Conservation (phyloP, 2,113 vertebrate genomes). For the Alouatta palliata region DNA sequence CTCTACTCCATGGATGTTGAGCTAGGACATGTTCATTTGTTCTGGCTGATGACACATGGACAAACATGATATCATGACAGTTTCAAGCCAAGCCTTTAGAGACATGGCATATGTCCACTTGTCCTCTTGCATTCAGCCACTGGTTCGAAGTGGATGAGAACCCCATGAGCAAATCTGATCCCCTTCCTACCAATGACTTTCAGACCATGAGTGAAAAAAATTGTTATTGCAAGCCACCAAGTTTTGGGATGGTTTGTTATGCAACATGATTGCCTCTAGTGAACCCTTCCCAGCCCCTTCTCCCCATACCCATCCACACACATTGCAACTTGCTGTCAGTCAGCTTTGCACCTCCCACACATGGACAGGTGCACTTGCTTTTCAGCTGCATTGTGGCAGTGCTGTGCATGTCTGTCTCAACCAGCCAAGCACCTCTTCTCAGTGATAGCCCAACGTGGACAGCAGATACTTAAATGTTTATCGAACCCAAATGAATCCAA, state of each 20-base stretch:
- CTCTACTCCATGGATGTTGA: not conserved
- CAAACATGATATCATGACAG: not conserved
- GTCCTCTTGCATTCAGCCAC: not conserved
- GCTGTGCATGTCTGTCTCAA: accelerated
- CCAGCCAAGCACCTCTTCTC: not conserved
- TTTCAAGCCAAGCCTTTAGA: not conserved
- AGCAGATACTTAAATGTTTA: not conserved
- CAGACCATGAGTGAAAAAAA: not conserved
- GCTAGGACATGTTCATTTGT: not conserved
- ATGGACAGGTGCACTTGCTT: no score
- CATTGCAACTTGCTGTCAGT: not conserved
- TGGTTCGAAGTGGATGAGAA: not conserved
- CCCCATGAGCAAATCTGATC: not conserved
- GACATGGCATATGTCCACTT: not conserved
- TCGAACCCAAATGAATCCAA: not conserved
- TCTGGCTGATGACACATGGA: not conserved
- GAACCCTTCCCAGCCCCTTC: not conserved
- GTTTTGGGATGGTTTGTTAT: not conserved
- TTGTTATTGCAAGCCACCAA: not conserved
- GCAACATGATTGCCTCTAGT: not conserved
- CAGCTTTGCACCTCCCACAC: not conserved
- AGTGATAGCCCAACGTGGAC: not conserved
- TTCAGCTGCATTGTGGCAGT: no score
- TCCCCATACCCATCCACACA: not conserved
- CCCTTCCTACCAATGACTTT: not conserved